Evolutionary conservation across 1,140 invertebrate species (phyloP).

Genomic region (Bombus polaris): DNA sequence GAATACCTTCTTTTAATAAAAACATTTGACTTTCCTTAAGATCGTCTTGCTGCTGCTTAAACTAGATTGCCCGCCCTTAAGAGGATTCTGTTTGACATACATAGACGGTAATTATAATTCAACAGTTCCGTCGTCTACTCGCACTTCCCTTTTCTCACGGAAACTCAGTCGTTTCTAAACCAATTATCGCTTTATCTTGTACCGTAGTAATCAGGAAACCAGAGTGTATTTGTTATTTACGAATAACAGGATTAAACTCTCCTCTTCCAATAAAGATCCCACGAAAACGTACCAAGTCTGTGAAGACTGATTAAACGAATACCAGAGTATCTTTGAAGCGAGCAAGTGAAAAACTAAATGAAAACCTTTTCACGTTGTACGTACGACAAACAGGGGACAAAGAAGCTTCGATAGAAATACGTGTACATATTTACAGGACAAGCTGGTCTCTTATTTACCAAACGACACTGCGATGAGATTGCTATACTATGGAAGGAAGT

Average conservation of each 20-base stretch:
- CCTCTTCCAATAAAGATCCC: too few relatives aligned
- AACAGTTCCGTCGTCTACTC: neutral
- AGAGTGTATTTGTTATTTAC: neutral
- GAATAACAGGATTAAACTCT: neutral
- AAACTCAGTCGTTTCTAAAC: neutral
- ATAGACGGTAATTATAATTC: neutral
- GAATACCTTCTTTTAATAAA: neutral
- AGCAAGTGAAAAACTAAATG: neutral
- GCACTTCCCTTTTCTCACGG: too few relatives aligned
- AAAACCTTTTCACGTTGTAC: neutral
- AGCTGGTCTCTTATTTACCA: conserved; percentile 43
- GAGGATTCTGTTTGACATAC: neutral
- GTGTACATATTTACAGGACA: conserved; percentile 41
- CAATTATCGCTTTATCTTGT: neutral
- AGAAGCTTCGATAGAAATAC: conserved; percentile 26
- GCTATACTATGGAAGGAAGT: neutral
- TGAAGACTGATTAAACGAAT: too few relatives aligned
- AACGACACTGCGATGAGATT: conserved; percentile 32
- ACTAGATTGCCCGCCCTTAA: neutral
- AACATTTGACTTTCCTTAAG: neutral
- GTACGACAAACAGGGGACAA: neutral
- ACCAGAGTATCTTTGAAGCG: too few relatives aligned
- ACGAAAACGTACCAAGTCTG: too few relatives aligned
- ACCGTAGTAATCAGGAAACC: too few relatives aligned
- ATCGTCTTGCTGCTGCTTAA: neutral